These are phyloP conservation scores for Anabacerthia variegaticeps DNA, from an alignment of 2,797 vertebrate species.

Conservation along the genomic window DNA sequence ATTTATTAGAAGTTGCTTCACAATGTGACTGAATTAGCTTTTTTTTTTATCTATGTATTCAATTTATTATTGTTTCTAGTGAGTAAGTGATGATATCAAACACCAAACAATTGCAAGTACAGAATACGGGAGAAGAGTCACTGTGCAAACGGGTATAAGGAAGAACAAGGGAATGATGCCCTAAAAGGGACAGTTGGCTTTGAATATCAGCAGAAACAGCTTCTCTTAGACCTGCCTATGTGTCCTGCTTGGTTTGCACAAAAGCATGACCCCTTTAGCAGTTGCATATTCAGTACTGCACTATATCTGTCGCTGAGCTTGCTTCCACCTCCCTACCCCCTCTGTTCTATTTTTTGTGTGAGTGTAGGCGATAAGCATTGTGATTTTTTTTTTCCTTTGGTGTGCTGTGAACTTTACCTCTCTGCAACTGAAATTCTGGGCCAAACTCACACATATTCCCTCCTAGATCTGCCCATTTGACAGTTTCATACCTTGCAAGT, in stretches of 20 bases:
- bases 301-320: background rate
- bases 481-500: background rate
- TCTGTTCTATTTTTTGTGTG: background rate
- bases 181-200: background rate
- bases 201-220: background rate
- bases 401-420: background rate
- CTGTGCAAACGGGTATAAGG: background rate
- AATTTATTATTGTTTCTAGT: background rate
- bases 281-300: background rate
- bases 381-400: background rate
- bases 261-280: background rate
- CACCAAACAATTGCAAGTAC: background rate
- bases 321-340: conserved; percentile 1
- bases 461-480: background rate
- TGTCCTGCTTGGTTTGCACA: background rate
- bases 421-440: background rate
- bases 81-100: background rate
- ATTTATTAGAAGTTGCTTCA: background rate
- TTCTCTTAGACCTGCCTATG: background rate
- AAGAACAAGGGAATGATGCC: background rate
- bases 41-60: background rate
- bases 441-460: background rate
- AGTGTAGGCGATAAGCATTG: background rate
- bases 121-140: background rate
- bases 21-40: background rate